Conservation (phyloP, 2,888 invertebrate genomes). For the Conistra vaccinii region DNA sequence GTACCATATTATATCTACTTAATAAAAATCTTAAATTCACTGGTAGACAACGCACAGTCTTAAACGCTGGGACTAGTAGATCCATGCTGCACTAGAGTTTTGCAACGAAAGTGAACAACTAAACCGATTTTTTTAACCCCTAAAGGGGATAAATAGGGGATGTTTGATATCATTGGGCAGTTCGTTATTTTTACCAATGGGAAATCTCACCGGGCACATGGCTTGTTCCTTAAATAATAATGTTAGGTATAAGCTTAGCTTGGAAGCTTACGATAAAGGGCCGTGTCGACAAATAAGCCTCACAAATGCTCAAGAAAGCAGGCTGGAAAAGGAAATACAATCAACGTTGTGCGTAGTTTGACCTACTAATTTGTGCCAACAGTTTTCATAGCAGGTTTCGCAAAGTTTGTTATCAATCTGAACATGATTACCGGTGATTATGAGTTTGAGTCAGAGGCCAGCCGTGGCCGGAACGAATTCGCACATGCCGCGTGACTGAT, state of each 20-base stretch:
- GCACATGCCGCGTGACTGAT: slow-evolving; percentile 78
- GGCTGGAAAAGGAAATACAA: slow-evolving; percentile 13
- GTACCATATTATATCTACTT: not conserved
- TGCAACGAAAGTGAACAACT: not conserved
- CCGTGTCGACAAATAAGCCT: no score
- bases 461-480: slow-evolving; percentile 79
- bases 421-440: slow-evolving; percentile 71
- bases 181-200: not conserved
- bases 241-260: not conserved
- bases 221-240: not conserved
- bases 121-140: not conserved
- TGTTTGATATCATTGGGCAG: not conserved
- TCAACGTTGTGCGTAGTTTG: slow-evolving; percentile 21
- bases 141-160: not conserved
- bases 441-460: slow-evolving; percentile 69
- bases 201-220: not conserved
- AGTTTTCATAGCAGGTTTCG: slow-evolving; percentile 58
- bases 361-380: slow-evolving; percentile 53
- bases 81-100: not conserved
- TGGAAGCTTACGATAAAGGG: not conserved
- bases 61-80: not conserved
- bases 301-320: slow-evolving; percentile 4
- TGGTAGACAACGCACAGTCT: not conserved
- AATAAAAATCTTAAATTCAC: not conserved
- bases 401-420: slow-evolving; percentile 72